Evolutionary conservation across 2,113 vertebrate species (phyloP), one percentile per base, ranked within the genome.

Genomic region (Poeciliopsis retropinna): DNA sequence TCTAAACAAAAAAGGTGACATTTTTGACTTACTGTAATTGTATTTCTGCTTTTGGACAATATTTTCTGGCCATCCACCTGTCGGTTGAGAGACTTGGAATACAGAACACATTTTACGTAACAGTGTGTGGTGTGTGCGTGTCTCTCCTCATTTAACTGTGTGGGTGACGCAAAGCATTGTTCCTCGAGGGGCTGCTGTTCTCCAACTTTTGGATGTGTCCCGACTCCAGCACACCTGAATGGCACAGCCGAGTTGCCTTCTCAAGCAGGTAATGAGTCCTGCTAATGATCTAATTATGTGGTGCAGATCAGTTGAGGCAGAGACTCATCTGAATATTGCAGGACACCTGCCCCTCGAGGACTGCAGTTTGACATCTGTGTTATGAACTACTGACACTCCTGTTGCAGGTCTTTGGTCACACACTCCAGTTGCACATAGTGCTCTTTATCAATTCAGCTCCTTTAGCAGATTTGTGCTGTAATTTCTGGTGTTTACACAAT

Each of bases 51-150:
- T 86, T 84, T 85, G 83, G 86, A 88, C 68, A 82, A 89, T 81
- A 85, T 74, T 80, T 85, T 85, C 82, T 88, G 39, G 89, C 80
- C 80, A 91, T 90, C 74, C 70, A 82, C 68, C 60, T 91, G 89
- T 91, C 87, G 66, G 47, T 92, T 87, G 64, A 85, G 85, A 78
- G 80, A 92, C 85, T 92, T 93, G 91, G 90, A 93, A 92, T 93
- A 93, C 91, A 92, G 80, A 92, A 84, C 3, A 66, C 79, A 88
- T 93, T 93, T 92, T 92, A 88, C 78, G 62, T 92, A 91, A 87
- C 57, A 27, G 29, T 73, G 88, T 72, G 83, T 87, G 41, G 69
- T 75, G 83, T 85, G 63, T 85, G 63, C 68, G 78, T 76, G 72
- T 88, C 60, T 90, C 30, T 22, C 19, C 51, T 57, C 22, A 57